Evolutionary conservation across 2,797 vertebrate species (phyloP).

Genomic region (Notolabrus celidotus): DNA sequence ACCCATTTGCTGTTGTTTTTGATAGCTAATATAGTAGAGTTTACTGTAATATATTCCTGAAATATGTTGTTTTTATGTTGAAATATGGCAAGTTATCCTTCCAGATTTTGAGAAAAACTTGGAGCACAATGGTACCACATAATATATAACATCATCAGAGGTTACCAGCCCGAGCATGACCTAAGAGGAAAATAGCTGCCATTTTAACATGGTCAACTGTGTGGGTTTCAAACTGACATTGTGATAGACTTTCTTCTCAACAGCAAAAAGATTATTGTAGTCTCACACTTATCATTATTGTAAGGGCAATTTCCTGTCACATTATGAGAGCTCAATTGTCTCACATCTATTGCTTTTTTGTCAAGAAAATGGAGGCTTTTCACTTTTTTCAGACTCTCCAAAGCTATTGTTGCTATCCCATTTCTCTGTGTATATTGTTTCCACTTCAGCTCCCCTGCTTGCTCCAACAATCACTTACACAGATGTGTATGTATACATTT

Average conservation of each 20-base stretch:
- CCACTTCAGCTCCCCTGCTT: slow-evolving; percentile 71
- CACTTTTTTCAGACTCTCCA: slow-evolving; percentile 19
- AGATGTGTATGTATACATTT: slow-evolving; percentile 71
- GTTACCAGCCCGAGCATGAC: not conserved
- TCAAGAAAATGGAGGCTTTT: slow-evolving; percentile 28
- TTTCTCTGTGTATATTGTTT: slow-evolving; percentile 42
- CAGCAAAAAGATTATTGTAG: slow-evolving; percentile 36
- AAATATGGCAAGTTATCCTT: not conserved
- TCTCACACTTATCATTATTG: slow-evolving; percentile 41
- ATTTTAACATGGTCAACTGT: slow-evolving; percentile 15
- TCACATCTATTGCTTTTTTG: slow-evolving; percentile 70
- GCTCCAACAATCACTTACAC: slow-evolving; percentile 78
- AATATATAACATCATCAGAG: not conserved
- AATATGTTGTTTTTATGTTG: not conserved
- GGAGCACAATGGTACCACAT: not conserved
- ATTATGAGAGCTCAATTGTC: slow-evolving; percentile 29
- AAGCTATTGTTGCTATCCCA: slow-evolving; percentile 36
- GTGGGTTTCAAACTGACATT: slow-evolving; percentile 15
- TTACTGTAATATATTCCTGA: no score
- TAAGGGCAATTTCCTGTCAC: slow-evolving; percentile 32
- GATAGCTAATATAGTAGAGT: no score
- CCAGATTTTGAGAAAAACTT: not conserved
- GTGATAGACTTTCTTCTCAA: slow-evolving; percentile 36
- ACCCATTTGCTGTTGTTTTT: no score
- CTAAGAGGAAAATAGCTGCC: not conserved